Evolutionary conservation across 1,140 invertebrate species (phyloP).

Genomic region (Conus betulinus): DNA sequence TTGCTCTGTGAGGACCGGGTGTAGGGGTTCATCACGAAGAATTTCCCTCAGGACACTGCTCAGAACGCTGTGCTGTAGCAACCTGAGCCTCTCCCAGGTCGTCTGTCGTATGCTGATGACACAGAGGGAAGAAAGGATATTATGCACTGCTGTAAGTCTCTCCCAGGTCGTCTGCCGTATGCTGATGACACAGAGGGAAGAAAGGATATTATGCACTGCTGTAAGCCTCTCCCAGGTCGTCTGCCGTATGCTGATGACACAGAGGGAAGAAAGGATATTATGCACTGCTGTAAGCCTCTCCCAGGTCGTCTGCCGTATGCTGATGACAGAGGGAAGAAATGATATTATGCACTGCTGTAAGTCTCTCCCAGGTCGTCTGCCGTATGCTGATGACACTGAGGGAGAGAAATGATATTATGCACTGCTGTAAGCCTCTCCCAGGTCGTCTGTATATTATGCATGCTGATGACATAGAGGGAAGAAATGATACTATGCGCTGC

Average conservation of each 20-base stretch:
- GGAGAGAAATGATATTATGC: background rate
- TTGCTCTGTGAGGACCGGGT: conserved; percentile 83
- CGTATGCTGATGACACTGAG: conserved; percentile 46
- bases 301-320: conserved; percentile 67
- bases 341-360: background rate
- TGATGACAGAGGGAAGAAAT: background rate
- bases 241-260: conserved; percentile 47
- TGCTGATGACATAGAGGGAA: conserved; percentile 5
- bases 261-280: background rate
- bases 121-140: background rate
- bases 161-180: conserved; percentile 74
- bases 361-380: conserved; percentile 76
- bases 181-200: background rate
- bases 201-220: background rate
- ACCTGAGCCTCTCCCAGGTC: conserved; percentile 79
- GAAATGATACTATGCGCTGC: background rate
- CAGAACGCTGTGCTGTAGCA: conserved; percentile 81
- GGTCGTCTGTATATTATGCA: conserved; percentile 55
- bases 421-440: conserved; percentile 75
- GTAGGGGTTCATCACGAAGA: conserved; percentile 75
- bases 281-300: conserved; percentile 77
- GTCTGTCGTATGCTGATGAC: conserved; percentile 47
- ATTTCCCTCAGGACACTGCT: conserved; percentile 78
- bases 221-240: conserved; percentile 76
- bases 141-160: conserved; percentile 62